phyloP scores from a whole-genome alignment of 2,888 invertebrate species.

The Nephrotoma appendiculata region DNA sequence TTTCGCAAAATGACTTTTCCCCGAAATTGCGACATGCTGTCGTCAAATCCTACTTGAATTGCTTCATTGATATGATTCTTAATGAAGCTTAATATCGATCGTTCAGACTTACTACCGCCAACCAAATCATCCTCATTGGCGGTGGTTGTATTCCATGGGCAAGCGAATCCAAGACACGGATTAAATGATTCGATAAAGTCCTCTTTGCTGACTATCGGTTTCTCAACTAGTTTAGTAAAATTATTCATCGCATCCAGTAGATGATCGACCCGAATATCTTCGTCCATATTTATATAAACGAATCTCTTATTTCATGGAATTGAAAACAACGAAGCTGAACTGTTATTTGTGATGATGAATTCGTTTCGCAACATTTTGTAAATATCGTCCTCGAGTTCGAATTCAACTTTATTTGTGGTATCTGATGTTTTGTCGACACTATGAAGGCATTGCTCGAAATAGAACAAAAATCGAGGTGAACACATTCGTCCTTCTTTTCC shows the following conservation, averaged over 20 bases:
- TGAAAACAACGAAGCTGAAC: slow-evolving; percentile 73
- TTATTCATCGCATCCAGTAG: slow-evolving; percentile 21
- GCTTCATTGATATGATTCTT: slow-evolving; percentile 73
- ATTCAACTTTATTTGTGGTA: slow-evolving; percentile 60
- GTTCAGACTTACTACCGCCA: slow-evolving; percentile 9
- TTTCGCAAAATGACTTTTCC: slow-evolving; percentile 31
- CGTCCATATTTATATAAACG: slow-evolving; percentile 62
- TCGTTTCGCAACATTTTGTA: slow-evolving; percentile 80
- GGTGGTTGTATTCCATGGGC: slow-evolving; percentile 17
- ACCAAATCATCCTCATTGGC: background rate
- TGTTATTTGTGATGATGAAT: slow-evolving; percentile 78
- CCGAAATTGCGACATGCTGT: slow-evolving; percentile 55
- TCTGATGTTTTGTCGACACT: slow-evolving; percentile 32
- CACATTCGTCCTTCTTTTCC: slow-evolving; percentile 55
- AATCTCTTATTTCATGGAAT: slow-evolving; percentile 88
- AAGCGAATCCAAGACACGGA: slow-evolving; percentile 27
- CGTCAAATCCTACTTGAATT: slow-evolving; percentile 73
- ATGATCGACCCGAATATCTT: slow-evolving; percentile 29
- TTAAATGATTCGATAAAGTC: slow-evolving; percentile 20
- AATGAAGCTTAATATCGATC: slow-evolving; percentile 46
- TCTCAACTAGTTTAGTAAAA: slow-evolving; percentile 20
- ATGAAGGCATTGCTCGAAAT: slow-evolving; percentile 52
- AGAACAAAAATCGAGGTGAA: slow-evolving; percentile 79
- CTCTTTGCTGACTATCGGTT: slow-evolving; percentile 13
- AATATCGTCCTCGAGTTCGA: slow-evolving; percentile 82